Conservation (phyloP, 2,888 invertebrate species). For the Andricus curvator region DNA sequence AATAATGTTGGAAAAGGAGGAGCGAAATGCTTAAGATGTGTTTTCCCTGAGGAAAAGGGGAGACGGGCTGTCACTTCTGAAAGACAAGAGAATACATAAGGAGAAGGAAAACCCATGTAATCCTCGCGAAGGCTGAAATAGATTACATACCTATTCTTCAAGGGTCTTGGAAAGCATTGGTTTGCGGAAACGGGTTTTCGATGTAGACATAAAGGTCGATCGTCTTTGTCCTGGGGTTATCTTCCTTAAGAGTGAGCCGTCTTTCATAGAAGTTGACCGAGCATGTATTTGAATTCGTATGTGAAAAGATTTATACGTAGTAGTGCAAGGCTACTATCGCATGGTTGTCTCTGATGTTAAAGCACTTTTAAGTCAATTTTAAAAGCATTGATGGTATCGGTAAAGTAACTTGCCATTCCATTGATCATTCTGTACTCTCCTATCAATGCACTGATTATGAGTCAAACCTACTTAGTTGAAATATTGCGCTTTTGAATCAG, state of each 20-base stretch:
- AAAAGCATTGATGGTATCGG: background rate
- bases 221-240: slow-evolving; percentile 63
- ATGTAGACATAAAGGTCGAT: slow-evolving; percentile 64
- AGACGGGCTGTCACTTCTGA: background rate
- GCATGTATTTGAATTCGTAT: no score
- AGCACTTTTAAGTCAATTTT: background rate
- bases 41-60: slow-evolving; percentile 16
- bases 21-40: background rate
- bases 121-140: slow-evolving; percentile 63
- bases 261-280: background rate
- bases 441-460: background rate
- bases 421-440: background rate
- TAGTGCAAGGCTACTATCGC: background rate
- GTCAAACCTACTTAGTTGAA: background rate
- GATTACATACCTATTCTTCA: slow-evolving; percentile 60
- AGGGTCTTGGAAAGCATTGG: slow-evolving; percentile 33
- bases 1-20: no score
- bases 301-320: background rate
- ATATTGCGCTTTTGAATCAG: background rate
- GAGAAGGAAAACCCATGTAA: slow-evolving; percentile 60
- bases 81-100: slow-evolving; percentile 2
- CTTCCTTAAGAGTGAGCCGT: slow-evolving; percentile 51
- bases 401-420: no score
- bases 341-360: background rate
- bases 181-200: slow-evolving; percentile 63